phyloP scores from a whole-genome alignment of 2,113 vertebrate genomes.

The Leucopsar rothschildi region DNA sequence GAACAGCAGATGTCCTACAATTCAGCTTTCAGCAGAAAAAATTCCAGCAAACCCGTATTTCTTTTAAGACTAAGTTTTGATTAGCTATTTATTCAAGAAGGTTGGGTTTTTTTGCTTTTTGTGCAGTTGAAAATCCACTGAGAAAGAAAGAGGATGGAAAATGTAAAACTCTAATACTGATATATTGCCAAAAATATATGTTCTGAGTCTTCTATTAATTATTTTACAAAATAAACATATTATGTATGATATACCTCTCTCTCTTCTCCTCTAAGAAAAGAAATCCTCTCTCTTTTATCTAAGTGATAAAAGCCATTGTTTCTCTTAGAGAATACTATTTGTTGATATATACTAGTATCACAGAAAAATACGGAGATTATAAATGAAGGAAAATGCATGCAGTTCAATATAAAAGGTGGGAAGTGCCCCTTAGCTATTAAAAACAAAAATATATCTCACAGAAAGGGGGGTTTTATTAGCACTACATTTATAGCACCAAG shows the following conservation, averaged over 20 bases:
- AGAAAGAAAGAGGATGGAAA: neutral
- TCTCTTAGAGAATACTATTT: neutral
- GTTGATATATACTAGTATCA: neutral
- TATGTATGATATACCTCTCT: neutral
- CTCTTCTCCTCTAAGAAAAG: neutral
- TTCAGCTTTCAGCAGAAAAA: neutral
- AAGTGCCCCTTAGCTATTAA: neutral
- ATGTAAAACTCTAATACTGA: neutral
- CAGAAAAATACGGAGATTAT: neutral
- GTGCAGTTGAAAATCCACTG: neutral
- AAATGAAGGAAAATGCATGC: neutral
- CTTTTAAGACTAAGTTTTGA: conserved; percentile 1
- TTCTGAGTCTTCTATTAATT: neutral
- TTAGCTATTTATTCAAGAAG: neutral
- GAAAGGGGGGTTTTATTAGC: neutral
- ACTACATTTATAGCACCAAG: neutral
- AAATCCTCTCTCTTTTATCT: neutral
- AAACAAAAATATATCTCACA: neutral
- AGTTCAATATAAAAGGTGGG: neutral
- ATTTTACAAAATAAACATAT: neutral
- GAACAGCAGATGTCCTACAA: neutral
- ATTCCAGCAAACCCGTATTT: neutral
- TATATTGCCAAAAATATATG: neutral
- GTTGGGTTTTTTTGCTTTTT: neutral
- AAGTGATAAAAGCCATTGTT: neutral